These are phyloP conservation scores for Drosophila kurseongensis DNA, from an alignment of 1,140 invertebrate species.

Conservation along the genomic window DNA sequence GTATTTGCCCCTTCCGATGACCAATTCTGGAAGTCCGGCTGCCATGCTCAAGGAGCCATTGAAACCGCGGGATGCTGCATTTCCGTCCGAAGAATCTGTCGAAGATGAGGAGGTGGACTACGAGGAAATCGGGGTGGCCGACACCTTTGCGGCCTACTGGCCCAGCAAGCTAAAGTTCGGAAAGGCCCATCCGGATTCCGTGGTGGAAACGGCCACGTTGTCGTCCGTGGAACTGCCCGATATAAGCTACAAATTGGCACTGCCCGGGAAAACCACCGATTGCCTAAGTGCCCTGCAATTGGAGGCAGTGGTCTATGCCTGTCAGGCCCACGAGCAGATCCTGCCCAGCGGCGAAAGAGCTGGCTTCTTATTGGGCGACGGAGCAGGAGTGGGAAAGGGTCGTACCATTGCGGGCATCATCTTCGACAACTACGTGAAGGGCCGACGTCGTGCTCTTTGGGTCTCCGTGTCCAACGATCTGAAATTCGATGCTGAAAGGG, in stretches of 20 bases:
- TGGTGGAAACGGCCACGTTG: constrained; percentile 3
- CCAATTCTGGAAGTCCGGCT: neutral
- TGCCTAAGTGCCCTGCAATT: constrained; percentile 97
- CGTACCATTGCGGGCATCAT: constrained; percentile 99
- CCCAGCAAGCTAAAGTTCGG: constrained; percentile 94
- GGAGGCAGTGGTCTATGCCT: constrained; percentile 98
- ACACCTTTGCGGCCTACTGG: constrained; percentile 99
- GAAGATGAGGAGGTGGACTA: constrained; percentile 95
- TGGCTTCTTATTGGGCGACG: constrained; percentile 99
- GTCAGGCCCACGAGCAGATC: constrained; percentile 96
- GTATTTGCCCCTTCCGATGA: constrained; percentile 18
- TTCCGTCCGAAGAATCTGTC: constrained; percentile 16
- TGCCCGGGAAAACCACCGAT: constrained; percentile 93
- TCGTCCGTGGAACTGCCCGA: neutral
- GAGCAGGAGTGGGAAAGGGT: constrained; percentile 99
- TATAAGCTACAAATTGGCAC: constrained; percentile 81
- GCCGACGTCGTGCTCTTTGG: constrained; percentile 97
- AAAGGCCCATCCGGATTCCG: constrained; percentile 91
- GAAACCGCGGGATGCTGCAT: neutral
- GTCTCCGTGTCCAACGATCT: constrained; percentile 99
- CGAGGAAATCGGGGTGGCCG: constrained; percentile 98
- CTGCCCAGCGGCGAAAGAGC: constrained; percentile 95
- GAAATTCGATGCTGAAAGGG: constrained; percentile 98
- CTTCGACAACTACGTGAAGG: constrained; percentile 97
- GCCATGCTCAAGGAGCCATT: neutral